Evolutionary conservation across 2,888 invertebrate genomes (phyloP).

Genomic region (Monopis laevigella): DNA sequence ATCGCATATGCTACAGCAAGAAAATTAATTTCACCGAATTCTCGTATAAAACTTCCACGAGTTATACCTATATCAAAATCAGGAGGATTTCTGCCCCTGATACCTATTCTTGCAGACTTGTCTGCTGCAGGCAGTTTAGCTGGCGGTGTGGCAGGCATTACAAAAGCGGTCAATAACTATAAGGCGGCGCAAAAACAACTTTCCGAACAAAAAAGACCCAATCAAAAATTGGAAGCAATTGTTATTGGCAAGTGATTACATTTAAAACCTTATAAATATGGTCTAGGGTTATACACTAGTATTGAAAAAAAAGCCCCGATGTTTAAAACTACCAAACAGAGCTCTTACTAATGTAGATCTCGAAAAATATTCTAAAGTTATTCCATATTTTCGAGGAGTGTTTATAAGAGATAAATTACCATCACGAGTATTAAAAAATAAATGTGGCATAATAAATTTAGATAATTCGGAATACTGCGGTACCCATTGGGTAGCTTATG

Average conservation of each 20-base stretch:
- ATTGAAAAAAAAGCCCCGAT: conserved; percentile 27
- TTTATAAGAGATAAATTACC: conserved; percentile 25
- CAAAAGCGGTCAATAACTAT: conserved; percentile 27
- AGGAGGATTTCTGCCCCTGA: too few relatives aligned
- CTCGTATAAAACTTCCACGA: conserved; percentile 20
- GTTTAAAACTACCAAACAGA: conserved; percentile 14
- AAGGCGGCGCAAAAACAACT: conserved; percentile 25
- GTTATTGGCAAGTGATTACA: conserved; percentile 29
- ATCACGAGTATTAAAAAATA: conserved; percentile 19
- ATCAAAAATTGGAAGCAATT: conserved; percentile 31
- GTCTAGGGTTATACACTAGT: conserved; percentile 13
- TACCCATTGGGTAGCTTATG: conserved; percentile 34
- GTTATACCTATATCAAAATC: conserved; percentile 29
- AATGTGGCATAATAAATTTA: conserved; percentile 27
- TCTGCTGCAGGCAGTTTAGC: conserved; percentile 29
- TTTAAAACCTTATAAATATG: conserved; percentile 26
- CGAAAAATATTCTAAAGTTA: conserved; percentile 10
- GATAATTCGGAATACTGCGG: conserved; percentile 24
- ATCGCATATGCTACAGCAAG: conserved; percentile 15
- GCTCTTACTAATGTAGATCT: conserved; percentile 16
- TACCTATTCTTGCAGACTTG: conserved; percentile 32
- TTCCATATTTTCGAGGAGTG: too few relatives aligned
- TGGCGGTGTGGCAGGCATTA: conserved; percentile 32
- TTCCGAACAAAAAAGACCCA: conserved; percentile 6
- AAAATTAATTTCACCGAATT: conserved; percentile 20